Base-by-base conservation (phyloP, 23 tunicate genomes). In the Diplosoma virens region DNA sequence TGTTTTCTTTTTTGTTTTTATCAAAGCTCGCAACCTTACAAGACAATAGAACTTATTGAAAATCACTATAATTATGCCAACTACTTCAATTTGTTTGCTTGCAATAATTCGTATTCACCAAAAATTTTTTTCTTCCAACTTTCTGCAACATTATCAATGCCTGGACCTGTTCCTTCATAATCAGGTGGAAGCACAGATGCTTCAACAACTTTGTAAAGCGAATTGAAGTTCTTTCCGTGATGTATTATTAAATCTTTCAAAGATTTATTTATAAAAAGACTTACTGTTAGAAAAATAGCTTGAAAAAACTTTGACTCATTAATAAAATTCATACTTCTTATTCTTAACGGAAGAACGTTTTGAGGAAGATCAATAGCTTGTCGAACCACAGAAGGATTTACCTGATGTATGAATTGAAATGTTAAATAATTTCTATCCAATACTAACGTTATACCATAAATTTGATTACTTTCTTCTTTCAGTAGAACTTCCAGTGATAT, bases 381-480 rank as follows among this genome's bases (percentile, higher is more conserved):
- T 59, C 76, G 85, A n/a, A 63, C 92, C 22, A 92, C 33, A 3
- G 78, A 69, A 3, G 97, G 97, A 0, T 87, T 81, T 46, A 85
- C 32, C 47, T 92, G 97, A 28, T 81, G 82, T 16, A 75, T 77
- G 29, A 85, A 65, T 4, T 77, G 52, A 25, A 85, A 16, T 22
- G 71, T 68, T 26, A 76, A 48, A 50, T 75, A 75, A 26, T 63
- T 33, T 21, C 80, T 47, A 68, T 92, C 97, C 24, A 71, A 80
- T 27, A 92, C 81, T 0, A 92, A 77, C 3, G 87, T 92, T 6
- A 92, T 30, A 28, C 97, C 97, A 79, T 81, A 53, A n/a, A 92
- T 68, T 73, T 92, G 92, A 26, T 31, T 32, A 48, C 68, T 69
- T 64, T 92, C 97, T 36, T 84, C 52, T 69, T 88, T 80, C 7